phyloP scores from a whole-genome alignment of 2,113 vertebrate species.

The Lampris incognitus region DNA sequence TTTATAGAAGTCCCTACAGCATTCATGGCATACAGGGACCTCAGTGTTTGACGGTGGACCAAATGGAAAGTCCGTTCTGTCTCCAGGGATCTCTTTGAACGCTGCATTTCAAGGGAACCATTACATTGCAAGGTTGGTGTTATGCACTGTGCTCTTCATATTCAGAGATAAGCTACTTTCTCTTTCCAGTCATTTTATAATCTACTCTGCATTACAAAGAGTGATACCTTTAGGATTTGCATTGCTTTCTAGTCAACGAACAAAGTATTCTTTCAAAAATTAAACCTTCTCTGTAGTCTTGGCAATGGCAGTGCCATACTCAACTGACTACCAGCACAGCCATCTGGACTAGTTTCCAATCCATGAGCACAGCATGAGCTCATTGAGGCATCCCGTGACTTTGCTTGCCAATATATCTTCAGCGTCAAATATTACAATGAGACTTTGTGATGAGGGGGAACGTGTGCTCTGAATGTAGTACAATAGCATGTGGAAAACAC shows the following conservation, averaged over 20 bases:
- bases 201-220: slow-evolving; percentile 2
- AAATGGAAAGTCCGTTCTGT: background rate
- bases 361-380: background rate
- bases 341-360: background rate
- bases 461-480: background rate
- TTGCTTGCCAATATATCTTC: slow-evolving; percentile 7
- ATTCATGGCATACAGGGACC: too few species aligned
- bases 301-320: background rate
- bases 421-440: slow-evolving; percentile 32
- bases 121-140: background rate
- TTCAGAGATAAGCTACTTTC: background rate
- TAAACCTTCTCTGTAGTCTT: background rate
- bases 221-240: background rate
- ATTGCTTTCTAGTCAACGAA: background rate
- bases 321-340: background rate
- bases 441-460: slow-evolving; percentile 3
- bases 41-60: too few species aligned
- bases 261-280: slow-evolving; percentile 11
- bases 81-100: background rate
- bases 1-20: too few species aligned
- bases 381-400: slow-evolving; percentile 6
- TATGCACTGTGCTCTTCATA: background rate
- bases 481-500: background rate
- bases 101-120: background rate
- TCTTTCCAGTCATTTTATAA: slow-evolving; percentile 2